phyloP scores from a whole-genome alignment of 2,113 vertebrate genomes.

The Mellivora capensis region DNA sequence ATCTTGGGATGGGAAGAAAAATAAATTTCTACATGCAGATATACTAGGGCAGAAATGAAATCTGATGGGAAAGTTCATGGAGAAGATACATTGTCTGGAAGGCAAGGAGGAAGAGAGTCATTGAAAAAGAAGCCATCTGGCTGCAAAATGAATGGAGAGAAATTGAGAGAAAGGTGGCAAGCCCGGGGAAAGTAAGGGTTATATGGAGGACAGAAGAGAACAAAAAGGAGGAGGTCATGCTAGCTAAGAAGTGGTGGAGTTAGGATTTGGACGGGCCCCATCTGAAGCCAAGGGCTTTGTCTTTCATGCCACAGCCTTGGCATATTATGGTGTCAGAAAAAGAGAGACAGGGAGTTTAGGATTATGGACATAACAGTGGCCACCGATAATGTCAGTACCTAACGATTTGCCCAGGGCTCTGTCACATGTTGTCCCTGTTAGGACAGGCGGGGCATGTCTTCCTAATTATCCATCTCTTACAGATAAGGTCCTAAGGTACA shows the following conservation, averaged over 20 bases:
- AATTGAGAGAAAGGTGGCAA: background rate
- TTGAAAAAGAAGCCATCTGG: background rate
- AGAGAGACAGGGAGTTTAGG: background rate
- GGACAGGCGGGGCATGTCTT: background rate
- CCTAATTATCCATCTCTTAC: background rate
- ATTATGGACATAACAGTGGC: accelerated
- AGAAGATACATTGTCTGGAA: background rate
- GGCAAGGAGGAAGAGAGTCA: background rate
- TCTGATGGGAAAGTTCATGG: background rate
- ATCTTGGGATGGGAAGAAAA: background rate
- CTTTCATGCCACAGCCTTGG: background rate
- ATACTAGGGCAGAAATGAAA: background rate
- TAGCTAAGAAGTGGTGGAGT: background rate
- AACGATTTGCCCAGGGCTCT: background rate
- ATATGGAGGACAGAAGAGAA: background rate
- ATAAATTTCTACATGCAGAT: background rate
- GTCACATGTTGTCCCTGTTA: background rate
- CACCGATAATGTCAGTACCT: too few relatives aligned
- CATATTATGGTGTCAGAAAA: background rate
- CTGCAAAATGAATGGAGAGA: background rate
- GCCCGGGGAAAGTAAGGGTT: background rate
- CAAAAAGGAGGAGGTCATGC: background rate
- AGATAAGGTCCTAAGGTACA: background rate
- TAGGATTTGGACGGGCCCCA: accelerated
- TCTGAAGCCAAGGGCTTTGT: accelerated